Conservation (phyloP, 2,888 invertebrate species). For the Euphydryas editha region DNA sequence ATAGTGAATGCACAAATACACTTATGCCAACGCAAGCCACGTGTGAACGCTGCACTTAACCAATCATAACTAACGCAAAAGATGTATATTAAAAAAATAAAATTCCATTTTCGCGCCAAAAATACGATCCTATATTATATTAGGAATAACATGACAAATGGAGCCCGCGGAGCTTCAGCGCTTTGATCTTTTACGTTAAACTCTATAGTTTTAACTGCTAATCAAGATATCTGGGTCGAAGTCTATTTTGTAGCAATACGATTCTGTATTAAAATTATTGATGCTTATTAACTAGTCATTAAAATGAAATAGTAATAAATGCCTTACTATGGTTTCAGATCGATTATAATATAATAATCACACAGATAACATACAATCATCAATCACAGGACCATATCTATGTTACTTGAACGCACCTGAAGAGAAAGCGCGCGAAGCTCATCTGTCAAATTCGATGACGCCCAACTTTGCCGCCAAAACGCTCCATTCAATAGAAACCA, state of each 20-base stretch:
- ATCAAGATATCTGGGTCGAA: constrained; percentile 63
- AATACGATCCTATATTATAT: constrained; percentile 25
- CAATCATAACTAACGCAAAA: constrained; percentile 63
- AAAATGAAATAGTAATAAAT: not conserved
- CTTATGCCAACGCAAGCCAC: constrained; percentile 39
- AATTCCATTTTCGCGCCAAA: constrained; percentile 29
- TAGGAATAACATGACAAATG: constrained; percentile 25
- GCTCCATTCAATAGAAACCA: constrained; percentile 58
- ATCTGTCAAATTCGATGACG: constrained; percentile 70
- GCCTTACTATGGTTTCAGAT: not conserved
- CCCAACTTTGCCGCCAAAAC: constrained; percentile 69
- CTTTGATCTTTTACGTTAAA: constrained; percentile 61
- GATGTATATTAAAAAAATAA: constrained; percentile 28
- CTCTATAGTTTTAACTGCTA: constrained; percentile 50
- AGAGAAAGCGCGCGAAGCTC: constrained; percentile 72
- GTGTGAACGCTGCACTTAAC: constrained; percentile 55
- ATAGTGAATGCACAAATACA: constrained; percentile 37
- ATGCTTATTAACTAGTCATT: not conserved
- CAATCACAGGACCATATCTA: constrained; percentile 57
- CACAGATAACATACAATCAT: constrained; percentile 42
- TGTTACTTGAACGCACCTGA: constrained; percentile 78
- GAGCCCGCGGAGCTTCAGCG: constrained; percentile 31
- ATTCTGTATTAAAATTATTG: constrained; percentile 47
- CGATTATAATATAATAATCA: not conserved
- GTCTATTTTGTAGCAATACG: constrained; percentile 68